Evolutionary conservation across 1,140 invertebrate species (phyloP).

Genomic region (Hypsibius dujardini): DNA sequence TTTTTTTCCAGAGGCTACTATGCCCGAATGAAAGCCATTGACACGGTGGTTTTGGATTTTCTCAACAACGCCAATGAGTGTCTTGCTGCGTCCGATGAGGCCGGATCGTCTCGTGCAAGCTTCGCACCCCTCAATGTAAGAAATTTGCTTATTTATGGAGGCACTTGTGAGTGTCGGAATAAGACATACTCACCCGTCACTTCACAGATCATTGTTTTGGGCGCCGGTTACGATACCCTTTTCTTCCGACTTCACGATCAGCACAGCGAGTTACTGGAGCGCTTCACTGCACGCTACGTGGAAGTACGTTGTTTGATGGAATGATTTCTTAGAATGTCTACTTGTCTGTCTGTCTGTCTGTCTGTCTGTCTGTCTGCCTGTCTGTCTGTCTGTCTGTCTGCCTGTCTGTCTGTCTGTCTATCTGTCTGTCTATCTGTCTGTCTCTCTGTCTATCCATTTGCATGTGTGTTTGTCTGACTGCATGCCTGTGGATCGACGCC

Average conservation of each 20-base stretch:
- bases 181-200: too few species aligned
- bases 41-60: background rate
- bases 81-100: background rate
- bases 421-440: too few species aligned
- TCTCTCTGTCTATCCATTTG: too few species aligned
- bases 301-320: too few species aligned
- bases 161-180: background rate
- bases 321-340: too few species aligned
- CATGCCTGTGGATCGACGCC: too few species aligned
- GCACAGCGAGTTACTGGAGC: background rate
- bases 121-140: background rate
- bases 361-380: too few species aligned
- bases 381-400: too few species aligned
- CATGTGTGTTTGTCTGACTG: too few species aligned
- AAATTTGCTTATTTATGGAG: background rate
- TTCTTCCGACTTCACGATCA: background rate
- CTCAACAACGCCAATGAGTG: too few species aligned
- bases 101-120: background rate
- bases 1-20: constrained; percentile 1
- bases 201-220: constrained; percentile 10
- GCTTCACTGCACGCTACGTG: background rate
- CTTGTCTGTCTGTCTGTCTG: too few species aligned
- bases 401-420: too few species aligned
- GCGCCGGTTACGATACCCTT: constrained; percentile 10
- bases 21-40: background rate